Conservation (phyloP, 2,797 vertebrate genomes). For the Myotis daubentonii region DNA sequence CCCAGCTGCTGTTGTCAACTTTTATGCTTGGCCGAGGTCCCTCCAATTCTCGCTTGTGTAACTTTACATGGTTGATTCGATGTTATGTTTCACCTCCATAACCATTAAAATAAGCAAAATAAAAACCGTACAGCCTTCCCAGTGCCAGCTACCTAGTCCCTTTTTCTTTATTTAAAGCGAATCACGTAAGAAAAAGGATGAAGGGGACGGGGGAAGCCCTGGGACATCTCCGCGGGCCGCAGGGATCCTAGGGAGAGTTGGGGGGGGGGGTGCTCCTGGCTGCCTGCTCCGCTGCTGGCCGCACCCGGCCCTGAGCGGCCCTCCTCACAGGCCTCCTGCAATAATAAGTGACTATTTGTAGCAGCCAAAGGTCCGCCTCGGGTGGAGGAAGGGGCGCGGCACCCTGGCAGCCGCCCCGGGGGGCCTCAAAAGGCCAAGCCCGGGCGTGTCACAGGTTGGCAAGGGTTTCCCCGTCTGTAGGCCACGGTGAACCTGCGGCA, state of each 20-base stretch:
- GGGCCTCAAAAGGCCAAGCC: background rate
- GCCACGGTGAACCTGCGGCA: background rate
- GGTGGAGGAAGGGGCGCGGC: background rate
- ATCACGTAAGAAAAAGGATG: background rate
- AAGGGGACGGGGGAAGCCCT: background rate
- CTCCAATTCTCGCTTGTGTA: too few relatives aligned
- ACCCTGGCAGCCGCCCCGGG: background rate
- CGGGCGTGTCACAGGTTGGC: background rate
- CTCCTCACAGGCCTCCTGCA: background rate
- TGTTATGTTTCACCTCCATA: too few relatives aligned
- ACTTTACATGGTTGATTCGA: too few relatives aligned
- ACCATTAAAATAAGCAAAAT: background rate
- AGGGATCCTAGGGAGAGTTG: background rate
- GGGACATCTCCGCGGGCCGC: background rate
- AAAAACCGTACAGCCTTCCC: background rate
- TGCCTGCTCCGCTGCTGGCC: background rate
- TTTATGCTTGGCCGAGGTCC: slow-evolving; percentile 58
- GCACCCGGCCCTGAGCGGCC: background rate
- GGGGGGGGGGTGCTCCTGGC: too few relatives aligned
- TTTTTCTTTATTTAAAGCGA: background rate
- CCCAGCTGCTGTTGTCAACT: slow-evolving; percentile 97
- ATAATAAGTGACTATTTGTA: background rate
- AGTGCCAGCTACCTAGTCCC: background rate
- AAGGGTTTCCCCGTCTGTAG: background rate
- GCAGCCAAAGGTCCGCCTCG: background rate